Base-by-base conservation (phyloP, 2,797 vertebrate genomes). In the Gallinago solitaria region DNA sequence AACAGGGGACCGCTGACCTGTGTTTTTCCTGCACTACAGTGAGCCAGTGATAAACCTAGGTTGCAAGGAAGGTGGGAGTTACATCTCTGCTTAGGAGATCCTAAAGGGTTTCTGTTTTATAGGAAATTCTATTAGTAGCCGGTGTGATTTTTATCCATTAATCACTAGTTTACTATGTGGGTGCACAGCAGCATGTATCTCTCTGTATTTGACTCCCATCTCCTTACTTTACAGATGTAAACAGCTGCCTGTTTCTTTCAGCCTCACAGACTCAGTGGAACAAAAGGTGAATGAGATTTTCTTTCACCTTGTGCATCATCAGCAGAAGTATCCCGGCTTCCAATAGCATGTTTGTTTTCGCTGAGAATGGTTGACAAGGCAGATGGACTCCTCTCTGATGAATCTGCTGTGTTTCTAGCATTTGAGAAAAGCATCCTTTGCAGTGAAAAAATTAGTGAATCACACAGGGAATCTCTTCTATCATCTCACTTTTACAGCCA, bases 371-470 rank as follows among this genome's bases (percentile, higher is more conserved):
- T 79, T 43, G 53, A 54, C 16, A 0, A 75, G 24, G 78, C n/a
- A 87, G 43, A 79, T 18, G 63, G 51, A 74, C 35, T 53, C 63
- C 86, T 89, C 77, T 94, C 83, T 51, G 33, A 54, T 87, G 23
- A 92, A 60, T 47, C 12, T 77, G 8, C 32, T 8, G 7, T 77
- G n/a, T 83, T 90, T 81, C 79, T 82, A 78, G 25, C 28, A 48
- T 84, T 84, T 77, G 30, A 87, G 17, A 84, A 96, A 73, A 86
- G 35, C 74, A 54, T 86, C 47, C 83, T 87, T 94, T 90, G 75
- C 53, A 64, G 82, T 95, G 81, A 92, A 95, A 54, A 96, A 95
- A 86, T 70, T 35, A 93, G 75, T 8, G 33, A 94, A 95, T 83
- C 85, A 81, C 27, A 4, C 35, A 45, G 16, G 79, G 25, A 87